These are phyloP conservation scores for Nothura maculosa DNA, from an alignment of 2,797 vertebrate species.

Conservation along the genomic window DNA sequence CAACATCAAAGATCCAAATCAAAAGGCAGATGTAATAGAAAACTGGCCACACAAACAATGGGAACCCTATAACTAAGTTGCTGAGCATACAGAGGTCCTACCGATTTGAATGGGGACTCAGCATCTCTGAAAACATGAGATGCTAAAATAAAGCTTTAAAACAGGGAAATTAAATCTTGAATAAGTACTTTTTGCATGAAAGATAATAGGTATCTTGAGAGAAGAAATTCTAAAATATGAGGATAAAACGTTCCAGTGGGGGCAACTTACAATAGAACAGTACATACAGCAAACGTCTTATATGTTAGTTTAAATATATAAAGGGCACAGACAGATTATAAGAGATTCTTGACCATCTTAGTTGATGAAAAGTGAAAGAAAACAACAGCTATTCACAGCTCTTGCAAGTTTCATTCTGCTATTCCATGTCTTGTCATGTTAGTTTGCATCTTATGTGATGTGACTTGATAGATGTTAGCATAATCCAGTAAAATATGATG, in stretches of 20 bases:
- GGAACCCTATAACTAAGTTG: background rate
- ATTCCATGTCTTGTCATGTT: background rate
- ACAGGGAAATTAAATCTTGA: background rate
- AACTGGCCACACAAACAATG: background rate
- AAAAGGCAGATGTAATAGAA: background rate
- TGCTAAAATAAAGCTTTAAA: background rate
- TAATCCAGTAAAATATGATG: constrained; percentile 14
- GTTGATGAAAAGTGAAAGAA: background rate
- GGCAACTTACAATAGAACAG: background rate
- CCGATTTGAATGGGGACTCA: background rate
- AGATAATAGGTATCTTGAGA: background rate
- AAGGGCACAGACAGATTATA: background rate
- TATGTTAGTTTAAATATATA: background rate
- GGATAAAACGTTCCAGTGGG: background rate
- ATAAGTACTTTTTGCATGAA: background rate
- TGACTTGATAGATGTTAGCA: background rate
- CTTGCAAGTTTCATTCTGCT: background rate
- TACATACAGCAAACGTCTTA: background rate
- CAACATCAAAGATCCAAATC: background rate
- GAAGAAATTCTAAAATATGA: background rate
- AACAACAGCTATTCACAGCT: background rate
- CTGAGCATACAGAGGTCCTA: background rate
- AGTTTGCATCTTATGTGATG: background rate
- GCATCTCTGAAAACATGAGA: background rate
- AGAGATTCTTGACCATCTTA: background rate